Base-by-base conservation (phyloP, 2,888 invertebrate species). In the Parapristionchus giblindavisi region DNA sequence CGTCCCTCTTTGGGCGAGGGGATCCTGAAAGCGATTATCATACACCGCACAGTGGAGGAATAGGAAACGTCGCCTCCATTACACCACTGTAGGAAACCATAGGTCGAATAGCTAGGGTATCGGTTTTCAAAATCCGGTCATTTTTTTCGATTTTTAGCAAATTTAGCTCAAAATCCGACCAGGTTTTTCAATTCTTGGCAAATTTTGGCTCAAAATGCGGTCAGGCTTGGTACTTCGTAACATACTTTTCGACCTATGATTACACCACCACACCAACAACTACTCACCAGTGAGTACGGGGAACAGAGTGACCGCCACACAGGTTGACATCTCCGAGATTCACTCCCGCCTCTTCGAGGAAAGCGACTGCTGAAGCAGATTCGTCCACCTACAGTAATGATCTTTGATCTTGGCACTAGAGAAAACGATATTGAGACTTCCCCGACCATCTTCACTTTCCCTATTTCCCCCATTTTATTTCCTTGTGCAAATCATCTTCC, bases 1-100 rank as follows among this genome's bases (percentile, higher is more conserved):
- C 82, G 80, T 54, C 87, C 88, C 68, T 88, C 88, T 75, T 87
- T 87, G 32, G 87, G 87, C 5, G 86, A 85, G n/a, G 87, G 87
- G 71, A 87, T 80, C 85, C 84, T 86, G 40, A 27, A n/a, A n/a
- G n/a, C n/a, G n/a, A n/a, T n/a, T n/a, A n/a, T n/a, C 58, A 24
- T 74, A 11, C 8, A 43, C 43, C n/a, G n/a, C n/a, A n/a, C n/a
- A n/a, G n/a, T n/a, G n/a, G n/a, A n/a, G n/a, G n/a, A n/a, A n/a
- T n/a, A n/a, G n/a, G n/a, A n/a, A n/a, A n/a, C n/a, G n/a, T n/a
- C n/a, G n/a, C n/a, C n/a, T n/a, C n/a, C n/a, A n/a, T n/a, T 43
- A 8, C 17, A 8, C 17, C 43, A 14, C 43, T 43, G 11, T 43
- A 14, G 43, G 17, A 8, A 14, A 43, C 43, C 43, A 43, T 43